phyloP scores from a whole-genome alignment of 2,113 vertebrate genomes.

The Chamaetylas fuelleborni region DNA sequence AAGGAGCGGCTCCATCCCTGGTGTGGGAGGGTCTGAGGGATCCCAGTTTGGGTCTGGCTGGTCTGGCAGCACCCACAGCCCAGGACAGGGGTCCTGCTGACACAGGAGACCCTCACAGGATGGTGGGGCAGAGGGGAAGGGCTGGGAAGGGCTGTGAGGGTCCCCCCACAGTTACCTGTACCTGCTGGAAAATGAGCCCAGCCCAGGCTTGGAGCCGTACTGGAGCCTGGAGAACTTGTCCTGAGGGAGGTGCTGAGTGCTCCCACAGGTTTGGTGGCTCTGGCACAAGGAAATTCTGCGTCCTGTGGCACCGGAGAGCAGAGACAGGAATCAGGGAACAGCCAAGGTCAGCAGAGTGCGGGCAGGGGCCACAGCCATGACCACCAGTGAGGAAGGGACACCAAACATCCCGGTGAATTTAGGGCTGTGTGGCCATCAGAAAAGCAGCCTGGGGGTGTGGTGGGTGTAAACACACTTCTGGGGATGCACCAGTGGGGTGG shows the following conservation, averaged over 20 bases:
- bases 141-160: neutral
- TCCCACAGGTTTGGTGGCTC: neutral
- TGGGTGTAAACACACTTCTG: neutral
- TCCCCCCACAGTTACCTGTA: neutral
- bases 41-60: neutral
- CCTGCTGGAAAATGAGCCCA: neutral
- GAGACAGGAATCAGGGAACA: neutral
- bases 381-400: neutral
- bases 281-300: neutral
- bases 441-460: neutral
- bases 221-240: neutral
- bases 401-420: neutral
- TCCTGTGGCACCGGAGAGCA: neutral
- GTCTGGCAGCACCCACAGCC: neutral
- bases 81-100: neutral
- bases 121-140: neutral
- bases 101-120: neutral
- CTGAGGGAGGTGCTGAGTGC: neutral
- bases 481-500: neutral
- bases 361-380: neutral
- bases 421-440: neutral
- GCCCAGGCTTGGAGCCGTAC: neutral
- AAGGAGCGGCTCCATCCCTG: no score
- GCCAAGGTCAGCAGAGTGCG: neutral
- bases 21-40: neutral